A percentile compares a stretch with the other conserved stretches of the same genome.
Evolutionary conservation across 2,888 invertebrate genomes (phyloP).

Genomic region (Eurois occulta): DNA sequence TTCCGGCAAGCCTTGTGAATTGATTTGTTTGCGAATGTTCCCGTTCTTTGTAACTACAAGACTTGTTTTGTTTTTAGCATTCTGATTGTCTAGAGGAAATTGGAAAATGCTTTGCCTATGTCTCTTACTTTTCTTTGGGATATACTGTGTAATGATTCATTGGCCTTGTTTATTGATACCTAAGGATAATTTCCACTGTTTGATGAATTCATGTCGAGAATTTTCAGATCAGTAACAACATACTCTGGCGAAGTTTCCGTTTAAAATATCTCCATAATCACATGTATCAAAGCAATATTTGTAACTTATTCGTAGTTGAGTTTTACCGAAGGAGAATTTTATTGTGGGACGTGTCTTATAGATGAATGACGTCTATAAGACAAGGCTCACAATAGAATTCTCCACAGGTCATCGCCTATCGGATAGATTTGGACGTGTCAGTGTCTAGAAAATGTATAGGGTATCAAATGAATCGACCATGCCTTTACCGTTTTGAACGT

Average conservation of each 20-base stretch:
- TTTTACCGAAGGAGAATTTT: neutral
- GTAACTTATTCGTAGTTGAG: neutral
- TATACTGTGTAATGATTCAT: neutral
- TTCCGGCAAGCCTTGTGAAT: constrained; percentile 42
- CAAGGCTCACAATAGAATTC: neutral
- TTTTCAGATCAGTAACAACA: neutral
- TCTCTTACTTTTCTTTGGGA: constrained; percentile 28
- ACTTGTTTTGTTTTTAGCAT: constrained; percentile 56
- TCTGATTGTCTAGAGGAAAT: constrained; percentile 58
- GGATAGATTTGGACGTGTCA: neutral
- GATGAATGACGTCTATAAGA: neutral
- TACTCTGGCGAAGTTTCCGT: neutral
- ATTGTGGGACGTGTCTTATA: too few relatives aligned
- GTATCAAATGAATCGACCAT: neutral
- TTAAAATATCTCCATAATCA: neutral
- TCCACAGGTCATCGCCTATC: constrained; percentile 19
- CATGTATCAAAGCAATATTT: neutral
- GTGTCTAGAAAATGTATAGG: constrained; percentile 15
- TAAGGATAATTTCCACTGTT: neutral
- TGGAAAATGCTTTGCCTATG: constrained; percentile 49
- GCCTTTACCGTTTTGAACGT: neutral
- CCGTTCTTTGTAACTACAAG: constrained; percentile 53
- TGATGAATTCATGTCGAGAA: neutral
- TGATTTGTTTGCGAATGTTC: constrained; percentile 57
- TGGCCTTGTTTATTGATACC: neutral